Conservation (phyloP, 2,888 invertebrate genomes). For the Sylvicola cinctus region DNA sequence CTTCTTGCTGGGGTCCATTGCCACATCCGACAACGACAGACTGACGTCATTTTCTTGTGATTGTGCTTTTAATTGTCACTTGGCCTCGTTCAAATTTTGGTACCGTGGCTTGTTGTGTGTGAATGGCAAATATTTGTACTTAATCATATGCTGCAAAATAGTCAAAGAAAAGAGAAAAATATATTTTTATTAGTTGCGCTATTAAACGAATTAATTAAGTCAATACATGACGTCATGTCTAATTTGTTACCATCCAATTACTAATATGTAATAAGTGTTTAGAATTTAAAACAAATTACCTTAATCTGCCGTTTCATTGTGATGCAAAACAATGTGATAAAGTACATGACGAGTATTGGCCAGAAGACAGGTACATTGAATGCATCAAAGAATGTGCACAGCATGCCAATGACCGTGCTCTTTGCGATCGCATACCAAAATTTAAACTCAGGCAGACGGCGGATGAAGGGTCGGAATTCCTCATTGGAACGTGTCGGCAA, state of each 20-base stretch:
- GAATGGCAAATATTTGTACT: conserved; percentile 96
- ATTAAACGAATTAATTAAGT: too few relatives aligned
- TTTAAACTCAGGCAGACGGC: conserved; percentile 95
- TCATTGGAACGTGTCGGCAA: conserved; percentile 88
- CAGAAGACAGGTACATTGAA: conserved; percentile 99
- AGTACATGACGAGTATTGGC: conserved; percentile 99
- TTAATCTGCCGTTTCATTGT: conserved; percentile 99
- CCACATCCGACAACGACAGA: conserved; percentile 1
- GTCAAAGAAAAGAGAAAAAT: too few relatives aligned
- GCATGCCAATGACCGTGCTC: conserved; percentile 72
- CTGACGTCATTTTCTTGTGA: conserved; percentile 11
- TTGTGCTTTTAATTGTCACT: conserved; percentile 32
- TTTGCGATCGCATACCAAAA: conserved; percentile 97
- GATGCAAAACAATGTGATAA: conserved; percentile 92
- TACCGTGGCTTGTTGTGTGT: conserved; percentile 95
- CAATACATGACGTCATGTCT: conserved; percentile 8
- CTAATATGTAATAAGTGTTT: background rate
- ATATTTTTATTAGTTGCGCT: too few relatives aligned
- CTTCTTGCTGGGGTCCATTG: background rate
- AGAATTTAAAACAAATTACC: conserved; percentile 32
- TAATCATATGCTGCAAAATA: conserved; percentile 90
- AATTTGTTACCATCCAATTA: background rate
- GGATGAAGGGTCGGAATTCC: conserved; percentile 96
- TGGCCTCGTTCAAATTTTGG: conserved; percentile 35
- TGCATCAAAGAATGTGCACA: conserved; percentile 91